These are phyloP conservation scores for Lasaia peninsularis DNA, from an alignment of 1,140 invertebrate genomes.

Conservation along the genomic window DNA sequence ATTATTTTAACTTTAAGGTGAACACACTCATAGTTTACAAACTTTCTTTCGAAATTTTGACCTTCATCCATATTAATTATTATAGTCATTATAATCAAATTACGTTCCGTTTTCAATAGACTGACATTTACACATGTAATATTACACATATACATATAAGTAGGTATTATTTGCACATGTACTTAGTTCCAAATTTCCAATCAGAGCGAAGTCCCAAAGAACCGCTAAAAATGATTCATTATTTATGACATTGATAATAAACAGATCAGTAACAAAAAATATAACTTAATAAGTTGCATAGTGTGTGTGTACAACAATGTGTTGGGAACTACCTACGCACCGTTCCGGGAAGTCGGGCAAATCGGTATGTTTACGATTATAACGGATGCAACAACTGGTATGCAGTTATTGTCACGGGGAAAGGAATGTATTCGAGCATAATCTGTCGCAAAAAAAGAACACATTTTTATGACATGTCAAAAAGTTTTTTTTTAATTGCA, in stretches of 20 bases:
- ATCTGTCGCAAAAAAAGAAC: slow-evolving; percentile 22
- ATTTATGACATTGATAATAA: not conserved
- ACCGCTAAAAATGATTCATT: not conserved
- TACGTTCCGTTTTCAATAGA: too few relatives aligned
- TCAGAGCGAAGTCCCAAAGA: not conserved
- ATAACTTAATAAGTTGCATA: slow-evolving; percentile 27
- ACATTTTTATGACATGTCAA: not conserved
- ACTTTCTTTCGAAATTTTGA: too few relatives aligned
- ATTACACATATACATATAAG: too few relatives aligned
- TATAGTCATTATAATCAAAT: too few relatives aligned
- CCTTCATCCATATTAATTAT: too few relatives aligned
- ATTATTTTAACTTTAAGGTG: too few relatives aligned
- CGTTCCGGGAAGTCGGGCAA: slow-evolving; percentile 66
- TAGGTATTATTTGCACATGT: too few relatives aligned
- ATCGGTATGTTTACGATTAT: slow-evolving; percentile 66
- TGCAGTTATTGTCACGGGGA: slow-evolving; percentile 50
- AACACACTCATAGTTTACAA: too few relatives aligned
- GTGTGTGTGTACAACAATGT: slow-evolving; percentile 58
- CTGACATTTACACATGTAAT: too few relatives aligned
- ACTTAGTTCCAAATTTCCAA: too few relatives aligned
- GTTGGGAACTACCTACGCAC: slow-evolving; percentile 49
- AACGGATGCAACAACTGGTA: slow-evolving; percentile 59
- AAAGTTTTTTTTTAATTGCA: too few relatives aligned
- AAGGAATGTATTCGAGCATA: slow-evolving; percentile 35
- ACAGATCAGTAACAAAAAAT: slow-evolving; percentile 5